These are phyloP conservation scores for Tragelaphus strepsiceros DNA, from an alignment of 2,113 vertebrate species.

Conservation along the genomic window DNA sequence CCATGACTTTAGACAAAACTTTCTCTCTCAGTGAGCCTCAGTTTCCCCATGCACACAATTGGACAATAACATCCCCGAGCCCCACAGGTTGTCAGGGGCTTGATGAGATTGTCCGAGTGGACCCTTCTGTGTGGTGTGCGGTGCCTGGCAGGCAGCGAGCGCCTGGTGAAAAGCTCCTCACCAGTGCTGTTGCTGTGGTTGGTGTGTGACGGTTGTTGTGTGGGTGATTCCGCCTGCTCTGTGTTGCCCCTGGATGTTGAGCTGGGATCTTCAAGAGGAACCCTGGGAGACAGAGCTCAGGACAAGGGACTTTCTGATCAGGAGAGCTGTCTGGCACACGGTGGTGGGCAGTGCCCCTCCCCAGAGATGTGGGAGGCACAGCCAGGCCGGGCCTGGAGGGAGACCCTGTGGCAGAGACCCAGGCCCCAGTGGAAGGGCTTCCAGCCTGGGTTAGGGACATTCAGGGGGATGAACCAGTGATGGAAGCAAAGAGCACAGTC, in stretches of 20 bases:
- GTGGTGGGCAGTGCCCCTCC: accelerated
- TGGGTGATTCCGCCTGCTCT: background rate
- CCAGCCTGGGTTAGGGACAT: background rate
- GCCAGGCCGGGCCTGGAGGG: background rate
- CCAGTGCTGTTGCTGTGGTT: accelerated
- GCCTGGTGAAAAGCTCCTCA: background rate
- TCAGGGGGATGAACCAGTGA: background rate
- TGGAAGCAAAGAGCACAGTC: background rate
- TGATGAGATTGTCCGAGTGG: accelerated
- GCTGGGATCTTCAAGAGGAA: background rate
- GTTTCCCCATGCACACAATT: background rate
- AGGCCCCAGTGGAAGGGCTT: too few species aligned
- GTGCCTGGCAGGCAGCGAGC: background rate
- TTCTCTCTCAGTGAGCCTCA: background rate
- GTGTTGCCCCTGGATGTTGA: background rate
- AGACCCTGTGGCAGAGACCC: background rate
- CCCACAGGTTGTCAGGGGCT: background rate
- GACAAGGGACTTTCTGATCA: background rate
- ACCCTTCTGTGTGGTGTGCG: background rate
- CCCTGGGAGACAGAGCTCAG: background rate
- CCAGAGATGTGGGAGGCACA: background rate
- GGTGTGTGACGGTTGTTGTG: background rate
- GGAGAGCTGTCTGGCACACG: background rate
- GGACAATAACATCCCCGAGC: background rate
- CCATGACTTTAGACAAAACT: background rate